Evolutionary conservation across 2,113 vertebrate species (phyloP).

Genomic region (Neotoma lepida): DNA sequence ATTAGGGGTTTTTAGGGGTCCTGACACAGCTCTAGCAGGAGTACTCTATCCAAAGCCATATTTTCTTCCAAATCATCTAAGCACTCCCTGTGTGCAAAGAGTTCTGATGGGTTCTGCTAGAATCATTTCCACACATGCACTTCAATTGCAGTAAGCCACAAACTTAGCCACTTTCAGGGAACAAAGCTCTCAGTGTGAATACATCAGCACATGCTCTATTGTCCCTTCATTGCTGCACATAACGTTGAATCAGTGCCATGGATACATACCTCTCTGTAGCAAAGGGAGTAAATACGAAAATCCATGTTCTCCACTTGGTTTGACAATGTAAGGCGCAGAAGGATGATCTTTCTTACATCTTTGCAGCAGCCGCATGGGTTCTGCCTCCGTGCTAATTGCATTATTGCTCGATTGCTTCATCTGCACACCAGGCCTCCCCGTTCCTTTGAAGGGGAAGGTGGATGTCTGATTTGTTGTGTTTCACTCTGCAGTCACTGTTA

Average conservation of each 20-base stretch:
- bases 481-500: neutral
- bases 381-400: neutral
- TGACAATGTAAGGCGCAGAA: neutral
- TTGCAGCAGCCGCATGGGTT: neutral
- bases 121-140: neutral
- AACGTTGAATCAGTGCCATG: neutral
- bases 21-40: neutral
- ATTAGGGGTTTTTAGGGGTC: neutral
- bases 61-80: constrained; percentile 22
- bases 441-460: neutral
- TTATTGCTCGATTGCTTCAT: neutral
- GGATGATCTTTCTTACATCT: neutral
- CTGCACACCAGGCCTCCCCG: neutral
- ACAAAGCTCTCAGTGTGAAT: neutral
- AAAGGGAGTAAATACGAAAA: neutral
- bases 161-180: neutral
- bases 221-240: neutral
- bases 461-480: neutral
- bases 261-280: neutral
- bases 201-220: neutral
- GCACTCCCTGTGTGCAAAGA: neutral
- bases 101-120: neutral
- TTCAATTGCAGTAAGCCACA: constrained; percentile 24
- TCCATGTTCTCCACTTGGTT: neutral
- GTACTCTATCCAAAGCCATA: neutral